These are phyloP conservation scores for Chalcosyrphus nemorum DNA, from an alignment of 2,888 invertebrate species.

Conservation along the genomic window DNA sequence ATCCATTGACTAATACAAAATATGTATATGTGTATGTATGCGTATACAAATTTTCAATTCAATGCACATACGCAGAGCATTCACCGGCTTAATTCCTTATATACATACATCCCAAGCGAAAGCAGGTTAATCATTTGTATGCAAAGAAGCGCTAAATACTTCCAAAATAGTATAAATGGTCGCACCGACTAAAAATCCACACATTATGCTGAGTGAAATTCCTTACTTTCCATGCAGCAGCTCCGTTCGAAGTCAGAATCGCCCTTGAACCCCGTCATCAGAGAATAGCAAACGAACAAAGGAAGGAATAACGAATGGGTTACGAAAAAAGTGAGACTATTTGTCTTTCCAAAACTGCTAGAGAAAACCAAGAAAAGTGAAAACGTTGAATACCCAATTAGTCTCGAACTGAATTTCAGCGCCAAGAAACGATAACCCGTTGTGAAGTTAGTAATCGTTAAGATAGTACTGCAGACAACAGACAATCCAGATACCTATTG, in stretches of 20 bases:
- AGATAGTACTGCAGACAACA: neutral
- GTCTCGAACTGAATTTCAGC: conserved; percentile 9
- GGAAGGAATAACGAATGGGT: neutral
- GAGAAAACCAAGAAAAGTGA: conserved; percentile 42
- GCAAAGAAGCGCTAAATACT: conserved; percentile 26
- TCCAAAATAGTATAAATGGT: conserved; percentile 2
- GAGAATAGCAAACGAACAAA: conserved; percentile 6
- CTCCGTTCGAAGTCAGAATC: conserved; percentile 24
- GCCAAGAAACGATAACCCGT: conserved; percentile 1
- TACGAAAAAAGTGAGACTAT: neutral
- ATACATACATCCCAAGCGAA: conserved; percentile 25
- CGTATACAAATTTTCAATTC: conserved; percentile 27
- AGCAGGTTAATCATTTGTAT: conserved; percentile 37
- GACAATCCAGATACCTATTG: neutral
- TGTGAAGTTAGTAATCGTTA: neutral
- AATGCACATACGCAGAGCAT: conserved; percentile 33
- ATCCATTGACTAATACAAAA: neutral
- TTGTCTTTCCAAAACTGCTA: conserved; percentile 14
- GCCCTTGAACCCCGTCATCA: conserved; percentile 45
- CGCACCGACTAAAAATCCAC: conserved; percentile 1
- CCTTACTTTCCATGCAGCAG: conserved; percentile 45
- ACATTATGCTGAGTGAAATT: conserved; percentile 39
- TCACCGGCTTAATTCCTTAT: conserved; percentile 15
- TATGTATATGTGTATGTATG: conserved; percentile 1
- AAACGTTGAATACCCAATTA: conserved; percentile 38